Evolutionary conservation across 2,797 vertebrate species (phyloP).

Genomic region (Mus caroli): DNA sequence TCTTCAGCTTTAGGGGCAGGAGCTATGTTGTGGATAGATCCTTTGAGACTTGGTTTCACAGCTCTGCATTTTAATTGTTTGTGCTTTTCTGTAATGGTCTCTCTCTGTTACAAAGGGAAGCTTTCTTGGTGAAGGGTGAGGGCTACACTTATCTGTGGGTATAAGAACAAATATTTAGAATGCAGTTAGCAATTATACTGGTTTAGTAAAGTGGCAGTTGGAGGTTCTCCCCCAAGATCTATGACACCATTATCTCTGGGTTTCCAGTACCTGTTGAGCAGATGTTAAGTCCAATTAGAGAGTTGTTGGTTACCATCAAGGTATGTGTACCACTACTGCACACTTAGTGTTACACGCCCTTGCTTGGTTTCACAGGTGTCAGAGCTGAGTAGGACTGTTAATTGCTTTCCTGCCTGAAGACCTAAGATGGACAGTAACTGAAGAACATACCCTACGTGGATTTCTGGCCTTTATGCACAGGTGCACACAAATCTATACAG

Average conservation of each 20-base stretch:
- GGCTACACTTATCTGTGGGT: neutral
- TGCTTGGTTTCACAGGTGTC: neutral
- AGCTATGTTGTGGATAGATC: neutral
- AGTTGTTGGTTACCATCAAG: neutral
- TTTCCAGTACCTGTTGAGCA: neutral
- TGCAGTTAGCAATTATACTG: neutral
- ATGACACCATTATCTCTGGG: neutral
- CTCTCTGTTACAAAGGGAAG: neutral
- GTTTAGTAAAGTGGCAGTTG: neutral
- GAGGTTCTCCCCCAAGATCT: neutral
- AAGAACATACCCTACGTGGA: no score
- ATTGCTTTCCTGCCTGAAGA: neutral
- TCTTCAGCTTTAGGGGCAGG: neutral
- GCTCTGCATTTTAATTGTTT: neutral
- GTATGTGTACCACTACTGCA: neutral
- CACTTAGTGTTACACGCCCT: no score
- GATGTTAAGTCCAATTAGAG: neutral
- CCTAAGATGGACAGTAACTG: neutral
- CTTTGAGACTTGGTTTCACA: neutral
- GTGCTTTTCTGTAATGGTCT: neutral
- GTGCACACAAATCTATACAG: neutral
- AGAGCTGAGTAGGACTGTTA: neutral
- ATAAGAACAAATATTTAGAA: neutral
- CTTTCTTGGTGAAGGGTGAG: neutral
- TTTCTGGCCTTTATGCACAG: no score